Evolutionary conservation across 2,797 vertebrate species (phyloP), one percentile per base, ranked within the genome.

Genomic region (Spinus pinus): DNA sequence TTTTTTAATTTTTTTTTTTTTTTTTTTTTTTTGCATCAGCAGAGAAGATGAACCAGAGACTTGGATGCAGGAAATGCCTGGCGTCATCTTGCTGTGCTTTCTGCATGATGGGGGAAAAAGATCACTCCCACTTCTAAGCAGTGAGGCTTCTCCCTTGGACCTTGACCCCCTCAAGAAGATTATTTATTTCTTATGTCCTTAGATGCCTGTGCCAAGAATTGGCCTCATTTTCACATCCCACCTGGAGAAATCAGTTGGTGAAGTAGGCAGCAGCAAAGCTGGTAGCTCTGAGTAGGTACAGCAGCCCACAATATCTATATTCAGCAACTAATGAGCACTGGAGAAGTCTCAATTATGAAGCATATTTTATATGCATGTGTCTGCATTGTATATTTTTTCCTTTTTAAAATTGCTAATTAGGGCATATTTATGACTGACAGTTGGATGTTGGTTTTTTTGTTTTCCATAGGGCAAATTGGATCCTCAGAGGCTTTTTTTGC

Each of bases 231-330:
- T 69, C 54, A 39, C 84, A 46, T 88, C 57, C 70, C 56, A 60
- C 39, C 31, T 39, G 39, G 60, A 85, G 53, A 61, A 75, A 49
- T 35, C 27, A 53, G 39, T 42, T 49, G 75, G 79, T 64, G 56
- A 44, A 4, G 16, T 10, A 54, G 85, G 81, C 71, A 77, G 67
- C 71, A 80, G 79, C 78, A 81, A 61, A 84, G 54, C 73, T 57
- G 73, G 57, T 4, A 3, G 24, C 81, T 73, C 66, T 54, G 64
- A 85, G 85, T 58, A 64, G 62, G 81, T 57, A 21, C 78, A 79
- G 9, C 81, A 94, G 46, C 90, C 74, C 69, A 73, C 95, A 57
- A 10, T 25, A 58, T 67, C 86, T 86, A 69, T 65, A 81, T 93
- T 95, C 66, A 86, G 80, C 73, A 69, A 3, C 33, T 46, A 60